Evolutionary conservation across 2,113 vertebrate species (phyloP), one percentile per base, ranked within the genome.

Genomic region (Odobenus rosmarus): DNA sequence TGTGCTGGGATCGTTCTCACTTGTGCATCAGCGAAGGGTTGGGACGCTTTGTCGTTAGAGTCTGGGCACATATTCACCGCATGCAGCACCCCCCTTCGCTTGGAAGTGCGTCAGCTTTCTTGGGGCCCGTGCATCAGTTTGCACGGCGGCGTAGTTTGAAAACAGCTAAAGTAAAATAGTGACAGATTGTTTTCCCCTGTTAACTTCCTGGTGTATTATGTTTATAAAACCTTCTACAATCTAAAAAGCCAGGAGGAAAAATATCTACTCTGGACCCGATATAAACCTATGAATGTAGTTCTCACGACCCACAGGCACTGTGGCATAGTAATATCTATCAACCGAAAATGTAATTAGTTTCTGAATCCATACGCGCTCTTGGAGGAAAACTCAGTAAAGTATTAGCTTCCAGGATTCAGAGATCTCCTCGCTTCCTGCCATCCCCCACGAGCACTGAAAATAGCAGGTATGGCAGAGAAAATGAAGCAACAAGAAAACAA

Each of bases 401-500:
- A 77, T 12, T 13, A 49, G 10, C 33, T 67, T 83, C 72, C 21
- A 6, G 19, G 57, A 55, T 51, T 64, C 82, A 19, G 16, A 57
- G 21, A 11, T 7, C 42, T 79, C 31, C 57, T 21, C 4, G 42
- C 81, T 72, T 67, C 87, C n/a, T 46, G 82, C 26, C 7, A 2
- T 39, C 42, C 10, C 64, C 61, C 28, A 2, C 0, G 39, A 80
- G n/a, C 33, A 19, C 14, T 19, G 8, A 19, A 16, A 67, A 55
- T 3, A 72, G n/a, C 23, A 26, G 0, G 16, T 1, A 31, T 11
- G 4, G 46, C 67, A 33, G 55, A 33, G 51, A 67, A 76, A 85
- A 61, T 59, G 36, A 64, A 71, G 62, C 24, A 79, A 82, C 85
- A 86, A 92, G 97, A 97, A 98, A 97, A 96, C 88, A 97, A 97